Evolutionary conservation across 2,888 invertebrate species (phyloP).

Genomic region (Apodemia mormo): DNA sequence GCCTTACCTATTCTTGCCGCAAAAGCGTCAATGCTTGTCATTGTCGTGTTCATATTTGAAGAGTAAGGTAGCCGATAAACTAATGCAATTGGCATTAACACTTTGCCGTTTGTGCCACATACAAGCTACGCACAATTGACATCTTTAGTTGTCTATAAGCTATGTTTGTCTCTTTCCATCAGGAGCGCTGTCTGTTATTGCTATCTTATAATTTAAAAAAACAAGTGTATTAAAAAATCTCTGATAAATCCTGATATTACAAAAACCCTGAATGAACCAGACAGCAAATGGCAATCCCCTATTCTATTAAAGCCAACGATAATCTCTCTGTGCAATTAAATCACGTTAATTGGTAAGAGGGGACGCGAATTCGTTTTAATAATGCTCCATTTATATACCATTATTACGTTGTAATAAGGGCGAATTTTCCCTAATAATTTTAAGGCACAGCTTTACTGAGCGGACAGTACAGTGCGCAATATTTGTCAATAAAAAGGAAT

Average conservation of each 20-base stretch:
- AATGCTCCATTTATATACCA: constrained; percentile 39
- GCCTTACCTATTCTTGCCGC: too few relatives aligned
- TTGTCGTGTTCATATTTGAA: too few relatives aligned
- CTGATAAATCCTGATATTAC: constrained; percentile 7
- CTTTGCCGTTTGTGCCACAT: too few relatives aligned
- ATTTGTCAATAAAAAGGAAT: not conserved
- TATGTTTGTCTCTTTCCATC: too few relatives aligned
- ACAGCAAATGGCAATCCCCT: constrained; percentile 36
- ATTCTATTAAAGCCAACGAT: constrained; percentile 72
- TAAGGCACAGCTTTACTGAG: constrained; percentile 9
- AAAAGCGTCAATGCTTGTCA: too few relatives aligned
- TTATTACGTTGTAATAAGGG: constrained; percentile 43
- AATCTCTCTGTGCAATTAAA: constrained; percentile 78
- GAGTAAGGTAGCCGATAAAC: too few relatives aligned
- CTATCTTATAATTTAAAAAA: too few relatives aligned
- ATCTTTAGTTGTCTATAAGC: too few relatives aligned
- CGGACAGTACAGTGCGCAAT: not conserved
- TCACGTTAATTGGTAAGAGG: constrained; percentile 76
- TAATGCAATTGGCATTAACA: too few relatives aligned
- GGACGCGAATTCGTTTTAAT: constrained; percentile 45
- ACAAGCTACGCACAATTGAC: too few relatives aligned
- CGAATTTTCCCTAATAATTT: constrained; percentile 26
- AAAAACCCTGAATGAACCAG: constrained; percentile 31
- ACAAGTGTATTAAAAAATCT: too few relatives aligned
- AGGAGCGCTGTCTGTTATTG: too few relatives aligned